These are phyloP conservation scores for Beroe ovata DNA, from an alignment of 37 sponge, comb jelly and placozoan genomes.

Conservation along the genomic window DNA sequence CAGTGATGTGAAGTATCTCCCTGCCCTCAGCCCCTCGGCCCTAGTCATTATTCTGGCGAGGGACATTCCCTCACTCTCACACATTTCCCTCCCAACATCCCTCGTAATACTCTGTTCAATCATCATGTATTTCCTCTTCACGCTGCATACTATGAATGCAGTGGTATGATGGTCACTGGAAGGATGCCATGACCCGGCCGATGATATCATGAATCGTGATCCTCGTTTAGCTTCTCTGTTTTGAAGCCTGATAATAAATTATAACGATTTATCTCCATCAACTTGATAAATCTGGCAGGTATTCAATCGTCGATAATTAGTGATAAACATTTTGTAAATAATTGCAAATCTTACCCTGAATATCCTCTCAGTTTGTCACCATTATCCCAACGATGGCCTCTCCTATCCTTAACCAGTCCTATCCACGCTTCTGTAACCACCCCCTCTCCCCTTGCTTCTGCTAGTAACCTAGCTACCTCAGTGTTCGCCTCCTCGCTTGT, in stretches of 20 bases:
- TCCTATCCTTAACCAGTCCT: not conserved
- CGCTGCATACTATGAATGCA: not conserved
- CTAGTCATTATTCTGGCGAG: not conserved
- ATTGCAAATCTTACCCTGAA: not conserved
- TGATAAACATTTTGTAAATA: too few species aligned
- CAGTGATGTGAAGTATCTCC: not conserved
- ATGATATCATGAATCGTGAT: not conserved
- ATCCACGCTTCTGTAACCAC: not conserved
- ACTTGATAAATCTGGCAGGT: too few species aligned
- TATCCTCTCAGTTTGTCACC: not conserved
- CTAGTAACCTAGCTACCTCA: not conserved
- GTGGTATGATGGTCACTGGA: not conserved
- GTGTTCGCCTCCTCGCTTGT: not conserved
- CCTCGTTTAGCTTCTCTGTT: not conserved
- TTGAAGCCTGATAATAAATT: not conserved
- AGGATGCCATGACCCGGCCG: not conserved
- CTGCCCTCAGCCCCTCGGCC: not conserved
- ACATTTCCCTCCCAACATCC: not conserved
- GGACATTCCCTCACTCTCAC: not conserved
- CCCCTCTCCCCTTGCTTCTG: not conserved
- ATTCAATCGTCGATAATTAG: too few species aligned
- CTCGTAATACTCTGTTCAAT: not conserved
- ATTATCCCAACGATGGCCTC: not conserved
- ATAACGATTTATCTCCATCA: too few species aligned
- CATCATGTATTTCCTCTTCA: not conserved